Evolutionary conservation across 2,888 invertebrate species (phyloP).

Genomic region (Chromoteleia sp.): DNA sequence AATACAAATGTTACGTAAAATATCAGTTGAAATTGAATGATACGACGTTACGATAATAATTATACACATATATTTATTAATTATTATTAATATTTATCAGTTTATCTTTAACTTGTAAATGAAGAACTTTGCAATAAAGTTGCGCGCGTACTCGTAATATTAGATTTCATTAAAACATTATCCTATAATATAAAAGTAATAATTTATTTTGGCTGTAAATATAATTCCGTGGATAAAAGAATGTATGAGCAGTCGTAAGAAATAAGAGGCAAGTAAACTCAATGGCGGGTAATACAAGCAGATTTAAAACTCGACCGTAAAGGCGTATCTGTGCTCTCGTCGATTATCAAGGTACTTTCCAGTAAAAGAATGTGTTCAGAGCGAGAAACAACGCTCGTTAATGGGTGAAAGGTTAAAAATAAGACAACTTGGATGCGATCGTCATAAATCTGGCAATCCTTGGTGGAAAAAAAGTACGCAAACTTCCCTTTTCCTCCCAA

Average conservation of each 20-base stretch:
- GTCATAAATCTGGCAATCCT: constrained; percentile 83
- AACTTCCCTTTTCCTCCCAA: constrained; percentile 54
- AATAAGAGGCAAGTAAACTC: constrained; percentile 63
- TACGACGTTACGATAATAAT: too few relatives aligned
- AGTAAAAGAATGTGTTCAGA: constrained; percentile 74
- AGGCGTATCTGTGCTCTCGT: constrained; percentile 67
- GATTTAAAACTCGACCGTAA: constrained; percentile 66
- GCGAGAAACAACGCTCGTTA: constrained; percentile 83
- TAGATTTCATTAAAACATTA: too few relatives aligned
- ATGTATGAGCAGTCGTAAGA: constrained; percentile 39
- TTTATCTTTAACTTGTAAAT: too few relatives aligned
- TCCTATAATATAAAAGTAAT: constrained; percentile 6
- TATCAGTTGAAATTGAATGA: too few relatives aligned
- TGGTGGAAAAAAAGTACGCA: constrained; percentile 74
- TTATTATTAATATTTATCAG: too few relatives aligned
- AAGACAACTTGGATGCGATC: constrained; percentile 75
- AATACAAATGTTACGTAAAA: too few relatives aligned
- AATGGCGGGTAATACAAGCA: constrained; percentile 66
- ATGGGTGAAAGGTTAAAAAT: constrained; percentile 84
- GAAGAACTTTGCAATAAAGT: too few relatives aligned
- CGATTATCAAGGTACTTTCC: constrained; percentile 69
- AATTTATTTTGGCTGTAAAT: constrained; percentile 12
- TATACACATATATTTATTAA: too few relatives aligned
- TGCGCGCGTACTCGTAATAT: too few relatives aligned
- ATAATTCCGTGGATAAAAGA: constrained; percentile 41